Evolutionary conservation across 2,797 vertebrate species (phyloP), one percentile per base, ranked within the genome.

Genomic region (Sebastolobus alascanus): DNA sequence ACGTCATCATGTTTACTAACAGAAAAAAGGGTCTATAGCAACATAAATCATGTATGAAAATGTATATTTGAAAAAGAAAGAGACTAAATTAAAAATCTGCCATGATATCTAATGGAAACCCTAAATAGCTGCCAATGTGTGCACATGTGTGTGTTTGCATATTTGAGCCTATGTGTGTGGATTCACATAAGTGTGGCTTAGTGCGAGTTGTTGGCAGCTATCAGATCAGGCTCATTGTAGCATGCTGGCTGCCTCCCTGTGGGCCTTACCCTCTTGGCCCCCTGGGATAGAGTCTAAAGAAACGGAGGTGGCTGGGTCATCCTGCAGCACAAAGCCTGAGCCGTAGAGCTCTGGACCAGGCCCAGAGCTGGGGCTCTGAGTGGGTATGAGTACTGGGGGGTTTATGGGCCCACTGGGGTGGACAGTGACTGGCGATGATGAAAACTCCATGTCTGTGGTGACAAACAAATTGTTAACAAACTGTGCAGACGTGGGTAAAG

Each of bases 221-320:
- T 95, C 88, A 94, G 83, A 95, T 95, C 96, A 95, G 95, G 95
- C 96, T 97, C 96, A 96, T 95, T 95, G 95, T 96, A 96, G 96
- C 95, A 90, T 89, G 90, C 90, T 93, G 88, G 94, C 94, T 94
- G 94, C 94, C 95, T 96, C 96, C 96, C 96, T 87, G 80, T 87
- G 96, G 96, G 97, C 97, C 98, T 99, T 99, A 99, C 99, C 99
- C 97, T 99, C 97, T 93, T 96, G 96, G 95, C 97, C 97, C 97
- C 97, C 97, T 96, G 97, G 97, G 96, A 97, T 96, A 95, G 97
- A 95, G 96, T 97, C 97, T 97, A 97, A 97, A 97, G 97, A 97
- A 97, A 97, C 96, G 93, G 98, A 98, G 95, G 97, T 97, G 94
- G 97, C 97, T 95, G 97, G 97, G 94, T 98, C 97, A 96, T 98